phyloP scores from a whole-genome alignment of 2,888 invertebrate genomes.

The Pandemis heparana region DNA sequence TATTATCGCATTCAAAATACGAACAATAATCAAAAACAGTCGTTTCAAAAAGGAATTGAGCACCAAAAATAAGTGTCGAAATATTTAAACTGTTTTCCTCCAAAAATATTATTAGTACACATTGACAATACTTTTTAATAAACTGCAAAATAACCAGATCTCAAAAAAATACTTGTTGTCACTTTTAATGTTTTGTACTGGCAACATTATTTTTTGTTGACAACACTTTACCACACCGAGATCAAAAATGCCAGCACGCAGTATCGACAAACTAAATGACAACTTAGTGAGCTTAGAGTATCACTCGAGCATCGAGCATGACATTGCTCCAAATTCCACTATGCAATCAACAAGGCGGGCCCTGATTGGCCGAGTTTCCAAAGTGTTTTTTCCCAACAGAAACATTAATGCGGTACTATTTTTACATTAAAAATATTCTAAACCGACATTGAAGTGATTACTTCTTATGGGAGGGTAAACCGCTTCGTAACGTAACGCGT shows the following conservation, averaged over 20 bases:
- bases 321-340: background rate
- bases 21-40: slow-evolving; percentile 18
- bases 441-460: no score
- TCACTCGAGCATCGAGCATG: background rate
- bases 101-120: slow-evolving; percentile 25
- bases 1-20: slow-evolving; percentile 28
- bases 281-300: background rate
- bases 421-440: no score
- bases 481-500: no score
- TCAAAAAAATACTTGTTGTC: slow-evolving; percentile 40
- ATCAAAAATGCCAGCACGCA: slow-evolving; percentile 25
- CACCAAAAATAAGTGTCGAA: slow-evolving; percentile 36
- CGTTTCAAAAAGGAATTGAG: slow-evolving; percentile 26
- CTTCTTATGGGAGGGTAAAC: no score
- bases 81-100: slow-evolving; percentile 26
- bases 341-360: background rate
- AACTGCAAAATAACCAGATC: slow-evolving; percentile 37
- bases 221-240: slow-evolving; percentile 35
- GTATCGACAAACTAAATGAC: slow-evolving; percentile 14
- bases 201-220: slow-evolving; percentile 28
- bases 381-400: no score
- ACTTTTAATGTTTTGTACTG: slow-evolving; percentile 20
- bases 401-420: no score
- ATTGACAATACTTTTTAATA: slow-evolving; percentile 14
- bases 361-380: background rate